A percentile compares a stretch with the other conserved stretches of the same genome.
Evolutionary conservation across 2,113 vertebrate genomes (phyloP).

Genomic region (Elanoides forficatus): DNA sequence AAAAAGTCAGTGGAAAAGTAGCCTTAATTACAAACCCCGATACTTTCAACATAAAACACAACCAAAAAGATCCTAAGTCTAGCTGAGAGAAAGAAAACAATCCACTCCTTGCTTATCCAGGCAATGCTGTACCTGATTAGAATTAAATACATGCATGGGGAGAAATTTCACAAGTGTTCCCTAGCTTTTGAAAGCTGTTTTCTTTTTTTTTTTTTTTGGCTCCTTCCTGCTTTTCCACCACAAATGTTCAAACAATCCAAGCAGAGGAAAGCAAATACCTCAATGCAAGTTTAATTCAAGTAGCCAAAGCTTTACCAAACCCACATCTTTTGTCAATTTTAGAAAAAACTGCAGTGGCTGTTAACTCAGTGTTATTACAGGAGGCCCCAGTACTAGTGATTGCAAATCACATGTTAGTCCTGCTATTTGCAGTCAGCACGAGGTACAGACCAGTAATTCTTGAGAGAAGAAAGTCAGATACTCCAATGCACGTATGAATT

Average conservation of each 20-base stretch:
- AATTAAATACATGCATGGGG: background rate
- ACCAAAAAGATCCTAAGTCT: background rate
- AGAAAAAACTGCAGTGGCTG: background rate
- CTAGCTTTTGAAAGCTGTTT: background rate
- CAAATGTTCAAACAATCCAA: background rate
- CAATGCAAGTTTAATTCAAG: background rate
- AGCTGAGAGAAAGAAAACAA: background rate
- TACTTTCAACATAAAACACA: background rate
- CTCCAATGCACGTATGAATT: rapidly evolving
- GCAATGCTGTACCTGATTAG: background rate
- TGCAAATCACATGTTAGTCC: background rate
- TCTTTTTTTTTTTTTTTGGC: background rate
- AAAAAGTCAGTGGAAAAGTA: background rate
- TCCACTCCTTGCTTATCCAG: background rate
- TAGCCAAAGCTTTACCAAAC: background rate
- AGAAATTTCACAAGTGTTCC: background rate
- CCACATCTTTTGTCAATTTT: background rate
- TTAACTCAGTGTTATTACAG: background rate
- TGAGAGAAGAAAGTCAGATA: background rate
- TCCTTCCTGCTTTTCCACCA: background rate
- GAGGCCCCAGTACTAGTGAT: background rate
- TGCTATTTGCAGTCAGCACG: background rate
- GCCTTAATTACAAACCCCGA: background rate
- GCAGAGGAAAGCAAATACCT: background rate
- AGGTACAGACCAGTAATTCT: background rate